These are phyloP conservation scores for Tympanuchus pallidicinctus DNA, from an alignment of 2,113 vertebrate genomes.

Conservation along the genomic window DNA sequence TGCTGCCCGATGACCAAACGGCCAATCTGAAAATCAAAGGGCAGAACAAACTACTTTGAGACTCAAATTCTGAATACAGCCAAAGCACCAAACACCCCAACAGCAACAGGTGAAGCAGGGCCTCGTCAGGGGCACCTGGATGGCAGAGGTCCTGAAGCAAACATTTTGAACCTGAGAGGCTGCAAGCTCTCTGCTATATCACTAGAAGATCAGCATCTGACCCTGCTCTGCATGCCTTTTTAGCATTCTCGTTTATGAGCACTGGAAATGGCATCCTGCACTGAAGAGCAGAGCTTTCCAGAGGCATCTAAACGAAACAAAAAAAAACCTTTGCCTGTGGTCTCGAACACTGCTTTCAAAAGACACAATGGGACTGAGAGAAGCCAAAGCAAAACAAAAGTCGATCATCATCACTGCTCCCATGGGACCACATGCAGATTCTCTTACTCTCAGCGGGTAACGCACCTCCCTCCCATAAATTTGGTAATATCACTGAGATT, in stretches of 20 bases:
- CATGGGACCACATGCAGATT: background rate
- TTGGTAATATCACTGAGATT: background rate
- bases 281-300: background rate
- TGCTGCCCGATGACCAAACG: conserved; percentile 95
- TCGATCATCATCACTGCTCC: background rate
- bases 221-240: fast-evolving
- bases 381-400: background rate
- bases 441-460: fast-evolving
- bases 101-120: fast-evolving
- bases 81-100: background rate
- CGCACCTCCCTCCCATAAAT: background rate
- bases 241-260: background rate
- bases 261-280: background rate
- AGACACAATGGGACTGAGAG: background rate
- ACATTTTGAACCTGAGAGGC: background rate
- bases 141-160: background rate
- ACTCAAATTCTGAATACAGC: background rate
- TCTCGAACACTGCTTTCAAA: background rate
- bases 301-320: background rate
- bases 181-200: fast-evolving
- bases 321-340: background rate
- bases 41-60: background rate
- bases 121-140: background rate
- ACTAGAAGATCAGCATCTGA: background rate
- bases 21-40: conserved; percentile 83